Conservation (phyloP, 2,797 vertebrate genomes). For the Spinus olivaceus region DNA sequence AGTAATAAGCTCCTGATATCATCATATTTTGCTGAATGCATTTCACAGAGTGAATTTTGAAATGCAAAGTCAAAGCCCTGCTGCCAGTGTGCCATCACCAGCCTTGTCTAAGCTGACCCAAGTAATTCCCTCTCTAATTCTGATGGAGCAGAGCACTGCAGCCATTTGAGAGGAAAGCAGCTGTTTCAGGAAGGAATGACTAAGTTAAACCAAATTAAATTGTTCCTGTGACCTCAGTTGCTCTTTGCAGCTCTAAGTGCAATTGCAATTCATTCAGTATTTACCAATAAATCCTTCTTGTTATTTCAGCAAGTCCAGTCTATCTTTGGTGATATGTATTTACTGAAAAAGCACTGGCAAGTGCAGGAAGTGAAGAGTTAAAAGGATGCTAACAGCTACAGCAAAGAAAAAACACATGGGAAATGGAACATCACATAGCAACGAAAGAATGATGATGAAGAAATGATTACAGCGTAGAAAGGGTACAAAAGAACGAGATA, state of each 20-base stretch:
- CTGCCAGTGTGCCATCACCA: neutral
- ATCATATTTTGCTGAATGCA: neutral
- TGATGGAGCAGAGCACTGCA: neutral
- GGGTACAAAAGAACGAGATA: constrained; percentile 30
- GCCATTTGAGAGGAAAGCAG: neutral
- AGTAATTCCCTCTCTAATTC: neutral
- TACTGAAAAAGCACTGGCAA: neutral
- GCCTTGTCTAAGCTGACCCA: constrained; percentile 16
- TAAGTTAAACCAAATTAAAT: neutral
- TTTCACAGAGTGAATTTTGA: neutral
- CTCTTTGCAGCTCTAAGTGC: neutral
- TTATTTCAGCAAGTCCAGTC: neutral
- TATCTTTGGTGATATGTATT: neutral
- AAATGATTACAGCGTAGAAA: constrained; percentile 49
- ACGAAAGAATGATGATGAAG: constrained; percentile 26
- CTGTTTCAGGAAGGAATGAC: neutral
- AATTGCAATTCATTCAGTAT: neutral
- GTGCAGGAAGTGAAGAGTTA: constrained; percentile 33
- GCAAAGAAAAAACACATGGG: constrained; percentile 2
- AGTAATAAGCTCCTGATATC: neutral
- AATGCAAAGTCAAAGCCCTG: constrained; percentile 31
- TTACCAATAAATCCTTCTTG: neutral
- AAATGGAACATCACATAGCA: constrained; percentile 15
- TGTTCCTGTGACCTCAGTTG: neutral
- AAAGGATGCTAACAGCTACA: constrained; percentile 41